Conservation (phyloP, 2,797 vertebrate genomes). For the Pipistrellus pygmaeus region DNA sequence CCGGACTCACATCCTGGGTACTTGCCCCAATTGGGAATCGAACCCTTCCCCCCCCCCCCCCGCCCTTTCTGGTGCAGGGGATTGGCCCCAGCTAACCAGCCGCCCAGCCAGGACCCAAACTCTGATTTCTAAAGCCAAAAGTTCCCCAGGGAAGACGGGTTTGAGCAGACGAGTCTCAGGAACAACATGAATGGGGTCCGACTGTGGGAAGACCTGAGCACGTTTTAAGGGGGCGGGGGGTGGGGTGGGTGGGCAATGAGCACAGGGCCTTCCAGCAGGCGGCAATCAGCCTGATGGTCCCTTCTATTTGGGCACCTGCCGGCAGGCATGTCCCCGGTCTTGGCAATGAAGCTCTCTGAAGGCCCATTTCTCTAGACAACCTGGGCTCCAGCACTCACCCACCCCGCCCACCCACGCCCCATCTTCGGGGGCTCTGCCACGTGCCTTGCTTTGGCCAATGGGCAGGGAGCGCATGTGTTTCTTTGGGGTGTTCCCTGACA, state of each 20-base stretch:
- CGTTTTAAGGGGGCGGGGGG: not conserved
- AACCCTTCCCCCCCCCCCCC: too few relatives aligned
- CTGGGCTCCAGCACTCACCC: too few relatives aligned
- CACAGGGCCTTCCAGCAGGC: not conserved
- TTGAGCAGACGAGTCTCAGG: not conserved
- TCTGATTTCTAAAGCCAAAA: not conserved
- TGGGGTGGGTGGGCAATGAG: not conserved
- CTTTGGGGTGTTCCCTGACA: not conserved
- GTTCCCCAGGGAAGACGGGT: not conserved
- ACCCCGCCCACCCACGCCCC: accelerated
- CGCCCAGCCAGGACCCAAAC: not conserved
- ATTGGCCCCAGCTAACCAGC: not conserved
- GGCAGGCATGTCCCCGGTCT: not conserved
- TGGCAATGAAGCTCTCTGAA: not conserved
- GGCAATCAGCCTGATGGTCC: not conserved
- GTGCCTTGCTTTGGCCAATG: not conserved
- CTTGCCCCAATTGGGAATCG: too few relatives aligned
- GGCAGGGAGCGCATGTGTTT: not conserved
- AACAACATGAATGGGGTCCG: accelerated
- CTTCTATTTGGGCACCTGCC: not conserved
- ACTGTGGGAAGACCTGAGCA: not conserved
- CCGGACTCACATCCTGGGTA: not conserved
- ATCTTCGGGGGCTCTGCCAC: not conserved
- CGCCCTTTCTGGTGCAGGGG: not conserved
- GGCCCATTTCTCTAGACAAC: not conserved